Conservation (phyloP, 2,113 vertebrate species). For the Caretta caretta region DNA sequence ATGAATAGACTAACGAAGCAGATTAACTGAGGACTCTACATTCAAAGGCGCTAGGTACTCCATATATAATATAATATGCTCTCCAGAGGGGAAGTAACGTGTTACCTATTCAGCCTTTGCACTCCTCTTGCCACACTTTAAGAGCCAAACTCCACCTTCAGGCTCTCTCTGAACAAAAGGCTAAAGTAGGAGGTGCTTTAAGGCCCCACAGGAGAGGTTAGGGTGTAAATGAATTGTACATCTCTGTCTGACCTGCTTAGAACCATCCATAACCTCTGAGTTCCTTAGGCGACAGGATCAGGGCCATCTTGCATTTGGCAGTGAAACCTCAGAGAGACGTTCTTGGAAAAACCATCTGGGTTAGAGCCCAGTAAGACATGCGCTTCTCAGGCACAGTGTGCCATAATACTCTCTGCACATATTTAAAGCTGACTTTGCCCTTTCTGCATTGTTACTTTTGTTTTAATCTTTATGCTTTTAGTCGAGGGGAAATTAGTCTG, state of each 20-base stretch:
- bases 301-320: accelerated
- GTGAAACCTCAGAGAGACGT: background rate
- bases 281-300: background rate
- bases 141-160: background rate
- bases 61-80: background rate
- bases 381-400: background rate
- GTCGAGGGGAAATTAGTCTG: background rate
- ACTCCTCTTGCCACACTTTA: background rate
- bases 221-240: background rate
- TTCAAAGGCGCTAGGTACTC: background rate
- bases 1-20: background rate
- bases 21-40: background rate
- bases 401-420: accelerated
- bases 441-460: background rate
- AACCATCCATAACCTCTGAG: background rate
- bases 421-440: background rate
- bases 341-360: background rate
- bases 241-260: background rate
- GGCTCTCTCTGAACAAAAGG: background rate
- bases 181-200: background rate
- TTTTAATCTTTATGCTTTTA: slow-evolving; percentile 13
- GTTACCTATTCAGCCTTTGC: background rate
- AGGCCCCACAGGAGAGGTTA: background rate
- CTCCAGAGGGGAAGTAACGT: background rate
- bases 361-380: background rate